phyloP scores from a whole-genome alignment of 2,797 vertebrate species.

The Galaxias olidus region DNA sequence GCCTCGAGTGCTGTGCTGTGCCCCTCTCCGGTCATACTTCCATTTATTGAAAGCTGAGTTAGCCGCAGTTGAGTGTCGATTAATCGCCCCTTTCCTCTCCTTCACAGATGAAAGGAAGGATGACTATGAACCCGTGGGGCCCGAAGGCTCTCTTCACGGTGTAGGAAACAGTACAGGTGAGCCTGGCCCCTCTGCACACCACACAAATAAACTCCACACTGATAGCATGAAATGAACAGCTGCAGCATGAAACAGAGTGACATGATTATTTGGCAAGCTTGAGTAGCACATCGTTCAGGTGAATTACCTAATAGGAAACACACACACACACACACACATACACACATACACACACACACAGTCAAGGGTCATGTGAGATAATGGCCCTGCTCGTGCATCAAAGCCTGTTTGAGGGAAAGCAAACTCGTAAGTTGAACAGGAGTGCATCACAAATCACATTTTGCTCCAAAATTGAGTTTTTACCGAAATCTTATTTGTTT shows the following conservation, averaged over 20 bases:
- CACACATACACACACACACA: slow-evolving; percentile 6
- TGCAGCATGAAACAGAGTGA: background rate
- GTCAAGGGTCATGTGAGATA: slow-evolving; percentile 25
- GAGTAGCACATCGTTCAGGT: background rate
- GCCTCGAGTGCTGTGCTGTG: slow-evolving; percentile 9
- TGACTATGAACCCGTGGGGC: slow-evolving; percentile 83
- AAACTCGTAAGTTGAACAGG: slow-evolving; percentile 44
- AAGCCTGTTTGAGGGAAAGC: slow-evolving; percentile 34
- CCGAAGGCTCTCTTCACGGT: slow-evolving; percentile 80
- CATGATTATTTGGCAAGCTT: slow-evolving; percentile 3
- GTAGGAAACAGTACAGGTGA: slow-evolving; percentile 86
- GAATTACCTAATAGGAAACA: slow-evolving; percentile 20
- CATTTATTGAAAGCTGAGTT: slow-evolving; percentile 14
- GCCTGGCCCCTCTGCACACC: slow-evolving; percentile 17
- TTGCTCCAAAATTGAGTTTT: slow-evolving; percentile 54
- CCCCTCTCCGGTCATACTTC: slow-evolving; percentile 3
- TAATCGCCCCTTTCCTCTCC: slow-evolving; percentile 34
- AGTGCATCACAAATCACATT: slow-evolving; percentile 55
- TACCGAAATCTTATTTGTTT: slow-evolving; percentile 52
- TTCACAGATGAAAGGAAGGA: slow-evolving; percentile 87
- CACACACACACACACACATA: slow-evolving; percentile 4
- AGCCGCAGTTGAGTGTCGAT: slow-evolving; percentile 11
- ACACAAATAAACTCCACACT: too few relatives aligned
- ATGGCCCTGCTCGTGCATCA: slow-evolving; percentile 20
- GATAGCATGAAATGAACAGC: slow-evolving; percentile 1